A percentile compares a stretch with the other conserved stretches of the same genome.
phyloP scores from a whole-genome alignment of 2,797 vertebrate species.

The Apodemus agrarius region DNA sequence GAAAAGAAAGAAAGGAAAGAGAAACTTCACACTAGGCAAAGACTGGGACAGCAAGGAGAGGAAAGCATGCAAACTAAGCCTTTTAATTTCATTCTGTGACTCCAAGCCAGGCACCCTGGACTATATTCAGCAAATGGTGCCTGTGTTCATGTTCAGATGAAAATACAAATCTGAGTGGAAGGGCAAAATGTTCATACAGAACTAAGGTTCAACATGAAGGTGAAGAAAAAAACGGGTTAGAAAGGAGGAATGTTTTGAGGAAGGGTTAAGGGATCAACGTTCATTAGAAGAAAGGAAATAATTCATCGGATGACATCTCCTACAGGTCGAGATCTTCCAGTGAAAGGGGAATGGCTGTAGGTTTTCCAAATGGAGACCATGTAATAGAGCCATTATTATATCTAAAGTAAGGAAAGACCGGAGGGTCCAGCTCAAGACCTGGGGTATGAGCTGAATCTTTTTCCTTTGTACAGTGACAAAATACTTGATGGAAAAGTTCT shows the following conservation, averaged over 20 bases:
- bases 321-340: neutral
- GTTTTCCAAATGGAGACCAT: constrained; percentile 21
- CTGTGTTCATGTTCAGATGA: constrained; percentile 40
- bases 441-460: neutral
- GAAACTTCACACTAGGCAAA: neutral
- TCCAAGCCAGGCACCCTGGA: neutral
- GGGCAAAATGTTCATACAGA: neutral
- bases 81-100: constrained; percentile 50
- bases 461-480: neutral
- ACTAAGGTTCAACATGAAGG: neutral
- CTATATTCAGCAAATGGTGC: neutral
- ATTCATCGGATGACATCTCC: neutral
- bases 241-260: neutral
- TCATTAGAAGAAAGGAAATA: neutral
- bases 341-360: neutral
- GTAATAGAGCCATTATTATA: constrained; percentile 31
- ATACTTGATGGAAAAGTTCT: neutral
- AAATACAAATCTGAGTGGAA: constrained; percentile 38
- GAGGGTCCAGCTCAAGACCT: neutral
- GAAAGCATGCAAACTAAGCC: neutral
- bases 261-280: neutral
- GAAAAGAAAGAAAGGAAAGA: neutral
- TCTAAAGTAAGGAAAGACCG: neutral
- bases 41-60: constrained; percentile 3
- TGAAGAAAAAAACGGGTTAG: neutral